A percentile compares a stretch with the other conserved stretches of the same genome.
Conservation (phyloP, 2,888 invertebrate species). For the Ormyrus rosae region DNA sequence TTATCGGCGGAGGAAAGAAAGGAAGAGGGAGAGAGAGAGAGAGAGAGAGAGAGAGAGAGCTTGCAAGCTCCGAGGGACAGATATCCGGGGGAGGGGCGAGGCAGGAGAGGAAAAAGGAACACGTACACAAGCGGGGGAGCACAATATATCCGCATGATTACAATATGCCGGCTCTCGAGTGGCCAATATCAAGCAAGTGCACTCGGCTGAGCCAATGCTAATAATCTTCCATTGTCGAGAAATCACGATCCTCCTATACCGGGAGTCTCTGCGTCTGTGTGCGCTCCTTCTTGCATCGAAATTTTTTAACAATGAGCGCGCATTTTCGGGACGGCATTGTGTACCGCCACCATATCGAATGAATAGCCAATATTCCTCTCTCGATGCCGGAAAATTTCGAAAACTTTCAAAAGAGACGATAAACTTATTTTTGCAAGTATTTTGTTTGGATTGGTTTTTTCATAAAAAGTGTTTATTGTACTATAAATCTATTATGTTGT, state of each 20-base stretch:
- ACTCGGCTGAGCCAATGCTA: conserved; percentile 70
- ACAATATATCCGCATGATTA: conserved; percentile 73
- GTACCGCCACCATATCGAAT: background rate
- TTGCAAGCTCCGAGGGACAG: conserved; percentile 4
- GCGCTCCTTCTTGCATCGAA: conserved; percentile 58
- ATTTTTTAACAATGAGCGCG: conserved; percentile 59
- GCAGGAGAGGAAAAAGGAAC: conserved; percentile 53
- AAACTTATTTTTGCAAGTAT: no score
- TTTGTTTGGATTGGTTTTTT: no score
- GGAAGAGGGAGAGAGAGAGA: conserved; percentile 42
- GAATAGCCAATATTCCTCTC: no score
- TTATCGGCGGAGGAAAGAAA: conserved; percentile 64
- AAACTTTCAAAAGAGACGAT: no score
- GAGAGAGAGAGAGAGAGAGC: conserved; percentile 25
- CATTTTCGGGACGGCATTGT: conserved; percentile 14
- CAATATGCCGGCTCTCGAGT: conserved; percentile 69
- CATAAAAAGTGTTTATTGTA: no score
- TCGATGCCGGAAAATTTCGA: background rate
- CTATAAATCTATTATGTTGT: background rate
- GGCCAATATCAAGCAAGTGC: conserved; percentile 68
- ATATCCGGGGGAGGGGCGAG: conserved; percentile 10
- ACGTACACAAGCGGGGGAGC: conserved; percentile 55
- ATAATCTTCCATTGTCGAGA: conserved; percentile 70
- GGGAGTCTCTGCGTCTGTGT: background rate
- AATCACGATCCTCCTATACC: conserved; percentile 59